Evolutionary conservation across 2,797 vertebrate species (phyloP).

Genomic region (Petrocephalus sullivani): DNA sequence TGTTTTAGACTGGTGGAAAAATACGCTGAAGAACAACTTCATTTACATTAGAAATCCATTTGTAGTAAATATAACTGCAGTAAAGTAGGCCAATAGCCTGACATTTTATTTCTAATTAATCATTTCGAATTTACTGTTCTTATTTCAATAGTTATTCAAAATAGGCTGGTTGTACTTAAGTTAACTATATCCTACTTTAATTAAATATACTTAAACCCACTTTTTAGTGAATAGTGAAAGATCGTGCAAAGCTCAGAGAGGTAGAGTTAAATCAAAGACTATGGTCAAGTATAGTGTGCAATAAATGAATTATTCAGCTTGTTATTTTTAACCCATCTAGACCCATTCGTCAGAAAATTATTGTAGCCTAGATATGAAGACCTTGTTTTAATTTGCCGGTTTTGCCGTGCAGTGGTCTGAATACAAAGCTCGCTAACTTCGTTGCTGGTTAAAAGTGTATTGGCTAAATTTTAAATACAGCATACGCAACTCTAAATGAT

Average conservation of each 20-base stretch:
- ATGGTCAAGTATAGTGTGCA: not conserved
- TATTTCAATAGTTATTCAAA: not conserved
- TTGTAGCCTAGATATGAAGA: not conserved
- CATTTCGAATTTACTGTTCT: constrained; percentile 1
- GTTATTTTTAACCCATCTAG: not conserved
- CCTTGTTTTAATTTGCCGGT: not conserved
- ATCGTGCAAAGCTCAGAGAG: not conserved
- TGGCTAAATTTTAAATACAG: not conserved
- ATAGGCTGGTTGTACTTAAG: not conserved
- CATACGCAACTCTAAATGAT: too few relatives aligned
- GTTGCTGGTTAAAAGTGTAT: not conserved
- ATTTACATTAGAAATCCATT: constrained; percentile 6
- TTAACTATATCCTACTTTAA: not conserved
- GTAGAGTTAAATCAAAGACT: not conserved
- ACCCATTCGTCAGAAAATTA: not conserved
- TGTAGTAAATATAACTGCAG: not conserved
- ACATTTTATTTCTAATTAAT: not conserved
- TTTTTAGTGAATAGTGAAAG: not conserved
- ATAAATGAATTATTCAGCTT: not conserved
- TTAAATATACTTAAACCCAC: not conserved
- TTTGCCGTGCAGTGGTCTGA: not conserved
- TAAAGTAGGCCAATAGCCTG: not conserved
- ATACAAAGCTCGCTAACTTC: not conserved
- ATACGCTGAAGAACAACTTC: not conserved
- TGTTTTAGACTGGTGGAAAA: not conserved